These are phyloP conservation scores for Papilio polytes DNA, from an alignment of 1,140 invertebrate genomes.

Conservation along the genomic window DNA sequence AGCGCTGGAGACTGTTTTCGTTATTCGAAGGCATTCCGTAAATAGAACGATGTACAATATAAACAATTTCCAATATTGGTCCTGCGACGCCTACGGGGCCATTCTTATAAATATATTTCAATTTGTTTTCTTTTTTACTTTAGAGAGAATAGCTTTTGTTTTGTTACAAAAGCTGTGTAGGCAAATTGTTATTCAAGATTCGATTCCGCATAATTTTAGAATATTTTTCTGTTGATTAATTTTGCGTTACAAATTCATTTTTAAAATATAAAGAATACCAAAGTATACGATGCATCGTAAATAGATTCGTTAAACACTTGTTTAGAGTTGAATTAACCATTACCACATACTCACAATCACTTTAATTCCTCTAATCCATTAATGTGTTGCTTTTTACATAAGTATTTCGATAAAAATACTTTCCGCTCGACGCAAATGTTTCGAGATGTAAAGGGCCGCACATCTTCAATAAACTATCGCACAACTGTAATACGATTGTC, in stretches of 20 bases:
- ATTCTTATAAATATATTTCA: conserved; percentile 29
- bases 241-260: not conserved
- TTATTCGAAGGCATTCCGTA: conserved; percentile 34
- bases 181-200: not conserved
- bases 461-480: too few species aligned
- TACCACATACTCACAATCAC: too few species aligned
- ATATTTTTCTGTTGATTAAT: not conserved
- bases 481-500: too few species aligned
- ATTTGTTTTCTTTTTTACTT: conserved; percentile 24
- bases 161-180: not conserved
- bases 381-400: too few species aligned
- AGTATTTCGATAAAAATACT: too few species aligned
- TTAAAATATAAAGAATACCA: not conserved
- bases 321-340: too few species aligned
- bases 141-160: conserved; percentile 9
- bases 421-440: too few species aligned
- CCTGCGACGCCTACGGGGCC: conserved; percentile 30
- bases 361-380: too few species aligned
- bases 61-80: conserved; percentile 40
- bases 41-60: conserved; percentile 36
- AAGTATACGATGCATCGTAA: not conserved
- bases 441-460: too few species aligned
- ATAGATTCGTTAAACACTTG: too few species aligned
- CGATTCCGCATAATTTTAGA: not conserved
- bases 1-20: conserved; percentile 23